Conservation (phyloP, 2,888 invertebrate genomes). For the Caenorhabditis macrosperma region DNA sequence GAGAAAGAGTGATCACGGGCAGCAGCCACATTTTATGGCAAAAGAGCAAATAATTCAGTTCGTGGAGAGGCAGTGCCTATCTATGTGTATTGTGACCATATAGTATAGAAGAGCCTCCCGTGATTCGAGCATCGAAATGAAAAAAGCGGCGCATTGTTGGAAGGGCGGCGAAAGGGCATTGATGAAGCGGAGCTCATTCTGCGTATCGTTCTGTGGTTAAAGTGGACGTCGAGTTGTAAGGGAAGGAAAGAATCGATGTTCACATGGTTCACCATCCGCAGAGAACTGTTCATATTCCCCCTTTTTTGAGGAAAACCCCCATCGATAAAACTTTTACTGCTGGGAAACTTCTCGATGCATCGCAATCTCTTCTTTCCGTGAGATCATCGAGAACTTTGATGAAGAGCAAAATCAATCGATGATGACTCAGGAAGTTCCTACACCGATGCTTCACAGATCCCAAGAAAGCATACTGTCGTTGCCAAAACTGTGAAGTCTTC, state of each 20-base stretch:
- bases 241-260: not conserved
- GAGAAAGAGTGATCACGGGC: conserved; percentile 27
- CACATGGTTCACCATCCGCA: not conserved
- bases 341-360: not conserved
- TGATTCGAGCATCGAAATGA: not conserved
- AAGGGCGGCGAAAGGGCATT: not conserved
- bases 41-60: conserved; percentile 40
- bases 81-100: conserved; percentile 37
- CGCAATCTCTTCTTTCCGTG: too few species aligned
- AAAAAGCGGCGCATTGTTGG: conserved; percentile 7
- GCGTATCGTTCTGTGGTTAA: not conserved
- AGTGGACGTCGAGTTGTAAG: not conserved
- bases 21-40: conserved; percentile 48
- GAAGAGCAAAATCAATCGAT: too few species aligned
- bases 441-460: too few species aligned
- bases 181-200: not conserved
- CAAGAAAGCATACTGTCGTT: too few species aligned
- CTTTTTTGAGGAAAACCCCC: not conserved
- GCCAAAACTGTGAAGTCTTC: too few species aligned
- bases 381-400: too few species aligned
- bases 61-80: conserved; percentile 19
- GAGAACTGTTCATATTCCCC: not conserved
- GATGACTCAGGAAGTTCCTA: too few species aligned
- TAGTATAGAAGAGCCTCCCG: conserved; percentile 17
- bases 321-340: not conserved